phyloP scores from a whole-genome alignment of 2,113 vertebrate species.

The Chionodraco myersi region DNA sequence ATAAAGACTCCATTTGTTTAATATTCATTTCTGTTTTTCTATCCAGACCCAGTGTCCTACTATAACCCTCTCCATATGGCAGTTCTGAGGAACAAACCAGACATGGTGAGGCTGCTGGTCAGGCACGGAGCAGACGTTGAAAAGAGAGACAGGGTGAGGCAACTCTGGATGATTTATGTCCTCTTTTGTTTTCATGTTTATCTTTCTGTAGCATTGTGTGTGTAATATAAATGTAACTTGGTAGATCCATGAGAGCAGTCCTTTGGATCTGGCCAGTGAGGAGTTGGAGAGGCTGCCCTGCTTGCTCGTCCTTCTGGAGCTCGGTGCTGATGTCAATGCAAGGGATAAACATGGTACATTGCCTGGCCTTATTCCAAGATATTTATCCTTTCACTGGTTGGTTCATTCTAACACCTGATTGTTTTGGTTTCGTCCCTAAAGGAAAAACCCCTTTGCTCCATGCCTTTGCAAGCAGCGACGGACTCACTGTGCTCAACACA shows the following conservation, averaged over 20 bases:
- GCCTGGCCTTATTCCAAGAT: not conserved
- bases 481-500: constrained; percentile 90
- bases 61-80: constrained; percentile 94
- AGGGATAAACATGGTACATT: constrained; percentile 88
- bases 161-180: not conserved
- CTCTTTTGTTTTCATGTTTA: not conserved
- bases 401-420: not conserved
- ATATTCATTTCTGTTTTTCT: not conserved
- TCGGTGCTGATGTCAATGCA: constrained; percentile 89
- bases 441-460: constrained; percentile 93
- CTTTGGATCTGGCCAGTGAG: constrained; percentile 93
- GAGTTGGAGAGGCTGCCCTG: constrained; percentile 90
- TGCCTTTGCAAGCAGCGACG: constrained; percentile 91
- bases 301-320: constrained; percentile 87
- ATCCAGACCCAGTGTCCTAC: constrained; percentile 92
- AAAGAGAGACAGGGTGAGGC: constrained; percentile 89
- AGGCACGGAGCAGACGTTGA: constrained; percentile 89
- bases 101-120: constrained; percentile 88
- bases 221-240: not conserved
- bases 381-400: not conserved
- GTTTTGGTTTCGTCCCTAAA: constrained; percentile 58
- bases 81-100: constrained; percentile 88
- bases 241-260: constrained; percentile 94
- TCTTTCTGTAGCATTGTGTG: not conserved
- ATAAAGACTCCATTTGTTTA: not conserved